Evolutionary conservation across 2,797 vertebrate genomes (phyloP), one percentile per base, ranked within the genome.

Genomic region (Malacoraja senta): DNA sequence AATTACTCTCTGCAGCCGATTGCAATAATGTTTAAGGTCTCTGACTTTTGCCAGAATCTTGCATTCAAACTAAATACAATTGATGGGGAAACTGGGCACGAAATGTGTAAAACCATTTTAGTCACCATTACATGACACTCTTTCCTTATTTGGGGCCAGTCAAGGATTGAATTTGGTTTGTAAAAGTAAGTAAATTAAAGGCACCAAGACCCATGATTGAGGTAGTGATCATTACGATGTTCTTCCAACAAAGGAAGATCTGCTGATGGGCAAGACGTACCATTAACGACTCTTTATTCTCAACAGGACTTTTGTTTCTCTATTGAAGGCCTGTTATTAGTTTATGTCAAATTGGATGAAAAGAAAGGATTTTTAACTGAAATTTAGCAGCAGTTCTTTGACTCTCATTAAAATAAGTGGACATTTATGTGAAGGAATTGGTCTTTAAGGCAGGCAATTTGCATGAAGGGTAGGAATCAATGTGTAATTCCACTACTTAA

Each of bases 381-480:
- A n/a, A 88, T 88, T 88, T 88, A 88, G 63, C 65, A 88, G 84
- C 84, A 88, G 84, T 19, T 74, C 38, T 24, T 63, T 92, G 90
- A 76, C 71, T 91, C 90, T 92, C 38, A 92, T 92, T 92, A 92
- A 92, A 92, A 72, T 91, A 92, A 92, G 72, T 92, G 90, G 90
- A 58, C 90, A 29, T 92, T 92, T 76, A 92, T 76, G 71, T 53
- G 44, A 1, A 92, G 71, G 44, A 29, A 74, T 92, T 76, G 26
- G 38, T 53, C 68, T 92, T 92, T 44, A 92, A 91, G 38, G 90
- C 35, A 74, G 90, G 32, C 8, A 72, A 32, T 63, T 61, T 68
- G 32, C 88, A 74, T 72, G 38, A 91, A 35, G 29, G 90, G 90
- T 38, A 72, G 68, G 21, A 92, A 92, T 92, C 71, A 74, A n/a